Conservation (phyloP, 2,797 vertebrate species). For the Gymnothorax reevesii region DNA sequence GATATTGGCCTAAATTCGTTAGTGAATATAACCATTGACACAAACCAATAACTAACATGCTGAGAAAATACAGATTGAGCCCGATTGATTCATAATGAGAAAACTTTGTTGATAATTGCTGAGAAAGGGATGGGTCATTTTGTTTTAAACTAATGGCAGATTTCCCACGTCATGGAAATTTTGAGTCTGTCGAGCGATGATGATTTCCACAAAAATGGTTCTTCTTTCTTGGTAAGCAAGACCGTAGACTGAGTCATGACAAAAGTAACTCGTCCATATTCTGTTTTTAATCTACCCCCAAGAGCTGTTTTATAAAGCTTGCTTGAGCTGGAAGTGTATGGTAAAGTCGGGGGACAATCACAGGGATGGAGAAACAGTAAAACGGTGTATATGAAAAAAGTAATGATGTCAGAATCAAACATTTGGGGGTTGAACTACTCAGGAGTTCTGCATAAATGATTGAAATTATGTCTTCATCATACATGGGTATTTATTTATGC, state of each 20-base stretch:
- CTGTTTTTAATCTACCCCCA: background rate
- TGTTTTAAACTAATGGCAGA: constrained; percentile 4
- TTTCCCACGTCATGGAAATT: constrained; percentile 26
- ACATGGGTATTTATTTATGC: background rate
- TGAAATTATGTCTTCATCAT: background rate
- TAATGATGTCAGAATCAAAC: background rate
- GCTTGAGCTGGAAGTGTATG: background rate
- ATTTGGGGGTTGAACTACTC: background rate
- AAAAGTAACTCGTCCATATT: background rate
- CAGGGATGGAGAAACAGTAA: background rate
- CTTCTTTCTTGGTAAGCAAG: constrained; percentile 33
- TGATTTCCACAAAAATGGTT: constrained; percentile 22
- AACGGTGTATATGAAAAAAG: background rate
- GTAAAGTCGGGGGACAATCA: background rate
- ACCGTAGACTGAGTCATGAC: constrained; percentile 24
- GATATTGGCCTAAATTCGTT: background rate
- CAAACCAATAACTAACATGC: background rate
- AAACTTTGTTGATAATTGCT: constrained; percentile 2
- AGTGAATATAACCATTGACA: background rate
- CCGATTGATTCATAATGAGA: background rate
- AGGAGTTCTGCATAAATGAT: no score
- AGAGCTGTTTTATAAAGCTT: background rate
- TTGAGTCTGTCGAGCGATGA: background rate
- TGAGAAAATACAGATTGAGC: background rate
- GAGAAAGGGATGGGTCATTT: constrained; percentile 1